phyloP scores from a whole-genome alignment of 2,797 vertebrate species.

The Anomalospiza imberbis region DNA sequence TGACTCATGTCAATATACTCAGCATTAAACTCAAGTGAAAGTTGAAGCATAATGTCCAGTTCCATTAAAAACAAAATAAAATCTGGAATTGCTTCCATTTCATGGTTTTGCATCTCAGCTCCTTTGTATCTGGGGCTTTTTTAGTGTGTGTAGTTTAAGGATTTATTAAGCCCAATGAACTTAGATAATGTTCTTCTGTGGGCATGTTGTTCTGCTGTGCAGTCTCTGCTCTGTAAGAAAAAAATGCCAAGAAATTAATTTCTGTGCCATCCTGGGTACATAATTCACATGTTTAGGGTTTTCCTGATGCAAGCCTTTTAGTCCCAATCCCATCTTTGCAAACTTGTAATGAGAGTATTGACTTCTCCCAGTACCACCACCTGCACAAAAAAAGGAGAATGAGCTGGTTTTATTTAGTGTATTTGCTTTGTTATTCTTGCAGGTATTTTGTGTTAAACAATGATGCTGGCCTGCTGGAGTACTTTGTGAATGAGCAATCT shows the following conservation, averaged over 20 bases:
- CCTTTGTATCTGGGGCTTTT: neutral
- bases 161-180: neutral
- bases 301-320: neutral
- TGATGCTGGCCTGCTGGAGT: conserved; percentile 92
- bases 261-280: neutral
- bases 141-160: neutral
- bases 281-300: neutral
- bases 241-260: neutral
- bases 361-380: neutral
- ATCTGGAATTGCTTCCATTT: neutral
- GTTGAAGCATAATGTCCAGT: neutral
- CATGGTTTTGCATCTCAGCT: neutral
- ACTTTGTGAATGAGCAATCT: conserved; percentile 97
- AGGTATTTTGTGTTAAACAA: conserved; percentile 98
- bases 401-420: neutral
- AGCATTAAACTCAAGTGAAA: neutral
- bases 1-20: neutral
- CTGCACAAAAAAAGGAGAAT: neutral
- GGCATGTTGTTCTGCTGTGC: neutral
- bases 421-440: neutral
- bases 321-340: neutral
- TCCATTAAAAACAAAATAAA: neutral
- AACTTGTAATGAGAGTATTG: neutral
- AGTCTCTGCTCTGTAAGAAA: neutral
- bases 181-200: neutral